Base-by-base conservation (phyloP, 1,140 invertebrate genomes). In the Drosophila tani region DNA sequence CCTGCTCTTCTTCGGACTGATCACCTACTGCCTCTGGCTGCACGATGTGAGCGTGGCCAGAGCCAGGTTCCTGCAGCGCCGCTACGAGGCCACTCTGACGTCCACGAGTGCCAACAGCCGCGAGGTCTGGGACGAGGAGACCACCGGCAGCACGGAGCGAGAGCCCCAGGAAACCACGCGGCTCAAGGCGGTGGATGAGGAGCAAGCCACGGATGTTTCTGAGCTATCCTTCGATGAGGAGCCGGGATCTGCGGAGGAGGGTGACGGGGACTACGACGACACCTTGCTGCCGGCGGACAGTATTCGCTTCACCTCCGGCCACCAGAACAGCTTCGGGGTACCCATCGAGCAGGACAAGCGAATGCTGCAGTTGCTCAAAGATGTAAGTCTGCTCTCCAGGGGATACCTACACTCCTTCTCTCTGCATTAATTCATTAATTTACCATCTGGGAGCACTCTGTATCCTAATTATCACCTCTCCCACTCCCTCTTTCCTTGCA, bases 301-400 rank as follows among this genome's bases (percentile, higher is more conserved):
- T 17, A 90, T 93, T 49, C 93, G 93, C 35, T 95, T 95, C 69
- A 94, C 94, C 14, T 95, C 94, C 17, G 94, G 94, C 12, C 94
- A 95, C 90, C 94, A 94, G 70, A 95, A 95, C 73, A 93, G 94
- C 46, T 95, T 95, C 68, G 94, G 94, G 41, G 93, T 95, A 43
- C 94, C 94, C 60, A 94, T 95, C 27, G 94, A 95, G 79, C 94
- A 95, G 71, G 94, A 94, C 47, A 93, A 93, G 63, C 93, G 92
- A 7, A 85, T 93, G 68, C 47, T 93, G 56, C 77, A 91, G 50
- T 56, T 93, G 19, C 78, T 93, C 1, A 92, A 93, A 64, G 86
- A 91, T 86, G 94, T 93, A 91, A 93, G 86, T 79, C 4, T 2
- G 8, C 8, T 32, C 8, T 32, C 29, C 29, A 32, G 8, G 7